Conservation (phyloP, 1,140 invertebrate genomes). For the Drosophila mojavensis region DNA sequence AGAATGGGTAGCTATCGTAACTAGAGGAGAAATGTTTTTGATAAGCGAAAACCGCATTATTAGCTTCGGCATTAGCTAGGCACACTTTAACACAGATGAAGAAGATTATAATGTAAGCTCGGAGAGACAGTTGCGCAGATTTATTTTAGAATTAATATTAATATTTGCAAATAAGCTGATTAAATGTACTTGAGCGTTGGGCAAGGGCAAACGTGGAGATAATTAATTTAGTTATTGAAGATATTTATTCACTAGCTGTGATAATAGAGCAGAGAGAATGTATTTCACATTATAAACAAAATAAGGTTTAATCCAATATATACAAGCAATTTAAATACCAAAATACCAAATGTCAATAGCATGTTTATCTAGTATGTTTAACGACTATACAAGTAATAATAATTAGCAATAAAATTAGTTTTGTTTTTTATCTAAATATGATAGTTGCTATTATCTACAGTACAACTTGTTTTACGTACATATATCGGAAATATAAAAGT, state of each 20-base stretch:
- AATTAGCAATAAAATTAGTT: too few relatives aligned
- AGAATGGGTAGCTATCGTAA: constrained; percentile 16
- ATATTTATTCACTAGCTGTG: too few relatives aligned
- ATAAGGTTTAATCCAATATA: too few relatives aligned
- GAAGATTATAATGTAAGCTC: constrained; percentile 5
- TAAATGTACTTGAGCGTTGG: background rate
- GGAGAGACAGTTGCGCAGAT: background rate
- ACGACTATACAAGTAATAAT: too few relatives aligned
- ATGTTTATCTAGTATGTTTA: background rate
- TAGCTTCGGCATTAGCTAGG: constrained; percentile 58
- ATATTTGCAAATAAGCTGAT: background rate
- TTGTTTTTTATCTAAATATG: background rate
- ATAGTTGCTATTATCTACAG: background rate
- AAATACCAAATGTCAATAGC: background rate
- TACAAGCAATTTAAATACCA: too few relatives aligned
- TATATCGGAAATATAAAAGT: background rate
- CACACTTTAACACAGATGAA: background rate
- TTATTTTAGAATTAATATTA: background rate
- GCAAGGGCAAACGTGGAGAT: background rate
- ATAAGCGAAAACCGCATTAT: constrained; percentile 52
- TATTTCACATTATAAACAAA: too few relatives aligned
- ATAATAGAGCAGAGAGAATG: too few relatives aligned
- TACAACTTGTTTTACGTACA: background rate
- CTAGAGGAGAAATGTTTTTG: constrained; percentile 18
- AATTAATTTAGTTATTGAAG: too few relatives aligned